Evolutionary conservation across 1,140 invertebrate species (phyloP), one percentile per base, ranked within the genome.

Genomic region (Littorina saxatilis): DNA sequence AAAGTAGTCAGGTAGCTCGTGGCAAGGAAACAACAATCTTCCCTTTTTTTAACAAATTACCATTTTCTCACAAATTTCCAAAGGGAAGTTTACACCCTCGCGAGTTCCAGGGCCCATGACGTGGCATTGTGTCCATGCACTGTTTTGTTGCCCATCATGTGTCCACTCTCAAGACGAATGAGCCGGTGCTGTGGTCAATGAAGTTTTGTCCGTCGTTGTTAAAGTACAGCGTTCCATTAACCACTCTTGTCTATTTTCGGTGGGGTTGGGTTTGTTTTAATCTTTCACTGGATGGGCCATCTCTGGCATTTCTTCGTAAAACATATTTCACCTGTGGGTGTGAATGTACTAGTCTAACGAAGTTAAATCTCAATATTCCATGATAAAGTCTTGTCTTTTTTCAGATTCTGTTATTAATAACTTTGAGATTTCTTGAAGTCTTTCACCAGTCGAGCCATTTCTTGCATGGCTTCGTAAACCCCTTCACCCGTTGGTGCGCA

Each of bases 401-500:
- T 77, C 35, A 13, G 29, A 39, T 13, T 72, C 40, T 27, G 15
- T 9, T 27, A 7, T 68, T 32, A 68, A 15, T 4, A 4, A 35
- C 63, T 20, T 35, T 20, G 7, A 13, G 50, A 58, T 37, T 77
- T 83, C 43, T 84, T 87, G 55, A 79, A 86, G 27, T 88, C 84
- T 77, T 91, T 91, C 23, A 90, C 86, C 78, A 90, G 63, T 55
- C 79, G 63, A 15, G 88, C 80, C 55, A 92, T 77, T 63, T 87
- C 82, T 20, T 87, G 63, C 87, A 92, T 85, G 23, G 68, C 86
- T 52, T 92, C 91, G 32, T 86, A 90, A 15, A 92, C 55, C n/a
- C 91, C 91, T 0, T 90, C 90, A 15, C 90, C 91, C 23, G 73
- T 84, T 9, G 76, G 79, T 40, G 90, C 91, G 77, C 86, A 88